Evolutionary conservation across 2,888 invertebrate species (phyloP).

Genomic region (Mayetiola destructor): DNA sequence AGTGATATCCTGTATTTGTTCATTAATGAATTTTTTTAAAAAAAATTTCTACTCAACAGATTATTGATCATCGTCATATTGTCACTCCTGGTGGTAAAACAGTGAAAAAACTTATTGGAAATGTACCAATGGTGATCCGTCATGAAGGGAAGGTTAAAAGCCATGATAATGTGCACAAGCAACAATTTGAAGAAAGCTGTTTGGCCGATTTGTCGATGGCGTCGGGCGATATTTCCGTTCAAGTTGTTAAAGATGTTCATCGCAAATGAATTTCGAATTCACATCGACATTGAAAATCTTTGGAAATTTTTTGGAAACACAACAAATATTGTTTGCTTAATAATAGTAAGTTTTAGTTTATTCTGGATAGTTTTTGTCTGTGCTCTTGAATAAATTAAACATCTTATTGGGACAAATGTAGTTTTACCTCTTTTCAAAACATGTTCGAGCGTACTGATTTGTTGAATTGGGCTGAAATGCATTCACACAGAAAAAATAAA

Average conservation of each 20-base stretch:
- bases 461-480: too few species aligned
- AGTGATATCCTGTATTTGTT: background rate
- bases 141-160: conserved; percentile 32
- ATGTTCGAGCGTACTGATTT: too few species aligned
- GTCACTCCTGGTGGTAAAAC: conserved; percentile 31
- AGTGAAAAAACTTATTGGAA: conserved; percentile 29
- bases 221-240: conserved; percentile 34
- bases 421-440: too few species aligned
- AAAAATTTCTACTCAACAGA: conserved; percentile 20
- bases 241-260: conserved; percentile 32
- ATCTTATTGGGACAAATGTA: too few species aligned
- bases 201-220: conserved; percentile 32
- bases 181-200: conserved; percentile 24
- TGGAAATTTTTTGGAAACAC: too few species aligned
- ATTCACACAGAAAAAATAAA: too few species aligned
- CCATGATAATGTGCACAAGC: conserved; percentile 16
- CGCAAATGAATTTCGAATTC: too few species aligned
- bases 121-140: conserved; percentile 29
- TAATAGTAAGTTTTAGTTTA: too few species aligned
- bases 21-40: background rate
- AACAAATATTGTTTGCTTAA: too few species aligned
- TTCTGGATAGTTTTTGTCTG: too few species aligned
- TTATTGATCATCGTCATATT: conserved; percentile 30
- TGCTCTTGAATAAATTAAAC: too few species aligned
- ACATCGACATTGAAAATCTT: too few species aligned